These are phyloP conservation scores for Tarsius wallacei DNA, from an alignment of 2,797 vertebrate genomes.

Conservation along the genomic window DNA sequence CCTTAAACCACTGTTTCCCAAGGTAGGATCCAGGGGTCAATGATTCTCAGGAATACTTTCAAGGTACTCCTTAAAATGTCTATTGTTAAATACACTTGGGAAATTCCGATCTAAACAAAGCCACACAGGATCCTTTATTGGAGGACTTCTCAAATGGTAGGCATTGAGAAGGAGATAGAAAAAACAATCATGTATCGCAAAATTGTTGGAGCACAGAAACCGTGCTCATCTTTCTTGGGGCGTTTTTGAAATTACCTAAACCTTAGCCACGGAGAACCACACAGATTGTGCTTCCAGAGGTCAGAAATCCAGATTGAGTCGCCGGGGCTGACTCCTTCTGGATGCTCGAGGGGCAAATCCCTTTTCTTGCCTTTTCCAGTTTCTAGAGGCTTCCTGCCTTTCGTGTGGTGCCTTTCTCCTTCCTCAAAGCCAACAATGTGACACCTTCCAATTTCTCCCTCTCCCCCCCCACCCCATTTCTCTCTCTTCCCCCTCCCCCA, in stretches of 20 bases:
- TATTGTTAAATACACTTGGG: neutral
- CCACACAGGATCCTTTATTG: neutral
- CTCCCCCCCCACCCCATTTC: neutral
- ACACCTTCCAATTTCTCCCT: neutral
- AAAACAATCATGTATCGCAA: neutral
- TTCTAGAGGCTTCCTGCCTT: neutral
- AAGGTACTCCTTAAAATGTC: neutral
- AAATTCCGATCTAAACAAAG: conserved; percentile 18
- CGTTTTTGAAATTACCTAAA: neutral
- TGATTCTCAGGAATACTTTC: neutral
- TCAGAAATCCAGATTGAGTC: neutral
- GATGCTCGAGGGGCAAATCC: neutral
- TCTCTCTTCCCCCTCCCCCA: neutral
- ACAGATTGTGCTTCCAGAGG: neutral
- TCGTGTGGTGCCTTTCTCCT: neutral
- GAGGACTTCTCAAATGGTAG: neutral
- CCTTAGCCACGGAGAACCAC: neutral
- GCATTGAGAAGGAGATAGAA: neutral
- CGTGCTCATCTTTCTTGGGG: neutral
- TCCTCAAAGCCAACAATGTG: neutral
- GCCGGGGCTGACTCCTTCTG: neutral
- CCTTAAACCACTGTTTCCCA: neutral
- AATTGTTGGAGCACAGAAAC: neutral
- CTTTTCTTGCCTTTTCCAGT: neutral
- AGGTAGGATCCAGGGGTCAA: neutral